These are phyloP conservation scores for Acronicta aceris DNA, from an alignment of 2,888 invertebrate genomes.

Conservation along the genomic window DNA sequence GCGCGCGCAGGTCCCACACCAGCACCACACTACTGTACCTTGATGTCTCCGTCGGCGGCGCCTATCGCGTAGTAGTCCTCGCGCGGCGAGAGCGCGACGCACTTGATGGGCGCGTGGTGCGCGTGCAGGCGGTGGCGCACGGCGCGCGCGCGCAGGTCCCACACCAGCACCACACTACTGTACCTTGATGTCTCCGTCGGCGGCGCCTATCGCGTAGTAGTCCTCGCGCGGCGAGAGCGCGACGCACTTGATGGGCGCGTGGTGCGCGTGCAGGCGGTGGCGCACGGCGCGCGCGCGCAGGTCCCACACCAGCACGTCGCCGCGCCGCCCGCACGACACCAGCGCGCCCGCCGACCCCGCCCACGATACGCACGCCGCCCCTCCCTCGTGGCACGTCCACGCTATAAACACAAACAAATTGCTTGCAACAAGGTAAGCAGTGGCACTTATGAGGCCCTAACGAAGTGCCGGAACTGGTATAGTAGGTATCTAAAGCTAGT, in stretches of 20 bases:
- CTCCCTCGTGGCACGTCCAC: slow-evolving; percentile 98
- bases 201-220: slow-evolving; percentile 98
- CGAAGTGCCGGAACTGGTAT: too few species aligned
- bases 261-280: slow-evolving; percentile 96
- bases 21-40: too few species aligned
- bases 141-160: too few species aligned
- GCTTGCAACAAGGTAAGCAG: too few species aligned
- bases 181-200: slow-evolving; percentile 96
- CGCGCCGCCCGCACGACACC: slow-evolving; percentile 98
- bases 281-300: slow-evolving; percentile 96
- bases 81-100: too few species aligned
- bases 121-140: too few species aligned
- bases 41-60: too few species aligned
- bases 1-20: too few species aligned
- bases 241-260: slow-evolving; percentile 97
- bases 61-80: too few species aligned
- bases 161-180: background rate
- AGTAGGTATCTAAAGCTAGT: too few species aligned
- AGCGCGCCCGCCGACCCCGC: slow-evolving; percentile 98
- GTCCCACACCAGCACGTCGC: slow-evolving; percentile 98
- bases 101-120: too few species aligned
- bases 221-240: slow-evolving; percentile 98
- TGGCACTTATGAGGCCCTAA: too few species aligned
- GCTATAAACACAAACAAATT: slow-evolving; percentile 84
- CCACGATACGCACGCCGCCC: slow-evolving; percentile 96